Evolutionary conservation across 2,113 vertebrate genomes (phyloP).

Genomic region (Coracopsis vasa): DNA sequence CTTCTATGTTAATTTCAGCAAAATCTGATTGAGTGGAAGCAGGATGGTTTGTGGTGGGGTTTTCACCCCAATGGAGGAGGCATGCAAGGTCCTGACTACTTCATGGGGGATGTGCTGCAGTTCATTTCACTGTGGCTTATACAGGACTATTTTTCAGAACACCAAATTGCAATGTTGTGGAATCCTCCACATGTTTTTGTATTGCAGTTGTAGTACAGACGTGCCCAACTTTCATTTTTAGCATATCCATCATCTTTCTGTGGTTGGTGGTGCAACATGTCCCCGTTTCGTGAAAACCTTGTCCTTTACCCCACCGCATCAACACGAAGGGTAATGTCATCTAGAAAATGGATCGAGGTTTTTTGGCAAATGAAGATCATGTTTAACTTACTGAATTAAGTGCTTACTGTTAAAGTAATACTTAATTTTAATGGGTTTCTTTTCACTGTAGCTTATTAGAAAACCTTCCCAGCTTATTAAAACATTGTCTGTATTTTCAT

Average conservation of each 20-base stretch:
- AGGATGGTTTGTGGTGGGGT: not conserved
- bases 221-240: not conserved
- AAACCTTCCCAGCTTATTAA: not conserved
- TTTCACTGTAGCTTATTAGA: not conserved
- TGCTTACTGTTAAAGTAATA: not conserved
- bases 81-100: not conserved
- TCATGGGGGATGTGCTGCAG: not conserved
- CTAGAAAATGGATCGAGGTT: not conserved
- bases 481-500: not conserved
- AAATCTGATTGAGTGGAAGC: not conserved
- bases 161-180: not conserved
- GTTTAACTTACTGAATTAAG: not conserved
- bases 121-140: not conserved
- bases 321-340: not conserved
- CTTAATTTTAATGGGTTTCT: not conserved
- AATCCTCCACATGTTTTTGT: not conserved
- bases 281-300: not conserved
- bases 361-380: not conserved
- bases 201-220: not conserved
- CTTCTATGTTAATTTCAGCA: not conserved
- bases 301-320: not conserved
- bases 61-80: not conserved
- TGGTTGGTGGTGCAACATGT: not conserved
- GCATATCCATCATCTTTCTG: not conserved
- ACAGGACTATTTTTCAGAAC: not conserved